phyloP scores from a whole-genome alignment of 2,113 vertebrate genomes.

The Ia io region DNA sequence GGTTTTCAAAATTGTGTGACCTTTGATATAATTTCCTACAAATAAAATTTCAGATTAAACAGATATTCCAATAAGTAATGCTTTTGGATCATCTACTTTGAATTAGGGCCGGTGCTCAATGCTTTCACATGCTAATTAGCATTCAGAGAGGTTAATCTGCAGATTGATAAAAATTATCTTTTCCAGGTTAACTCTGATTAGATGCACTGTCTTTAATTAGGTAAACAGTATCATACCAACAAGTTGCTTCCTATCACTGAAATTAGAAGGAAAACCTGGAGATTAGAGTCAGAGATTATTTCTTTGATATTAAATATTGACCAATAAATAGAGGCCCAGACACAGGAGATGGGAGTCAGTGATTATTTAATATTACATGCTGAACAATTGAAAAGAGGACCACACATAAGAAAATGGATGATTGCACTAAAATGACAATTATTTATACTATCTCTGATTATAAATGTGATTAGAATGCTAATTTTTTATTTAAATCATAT shows the following conservation, averaged over 20 bases:
- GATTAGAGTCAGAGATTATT: background rate
- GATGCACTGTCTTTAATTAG: background rate
- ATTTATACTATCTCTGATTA: background rate
- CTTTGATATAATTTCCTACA: background rate
- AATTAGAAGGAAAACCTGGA: background rate
- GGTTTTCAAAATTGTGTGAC: background rate
- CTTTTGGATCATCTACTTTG: background rate
- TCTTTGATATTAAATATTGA: constrained; percentile 40
- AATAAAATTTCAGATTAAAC: constrained; percentile 30
- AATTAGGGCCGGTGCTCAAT: background rate
- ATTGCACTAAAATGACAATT: background rate
- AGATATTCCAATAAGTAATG: background rate
- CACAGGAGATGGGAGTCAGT: background rate
- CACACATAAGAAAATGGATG: background rate
- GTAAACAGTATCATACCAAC: background rate
- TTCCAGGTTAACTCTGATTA: constrained; percentile 15
- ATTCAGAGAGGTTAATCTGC: background rate
- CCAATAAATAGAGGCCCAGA: background rate
- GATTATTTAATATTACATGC: constrained; percentile 1
- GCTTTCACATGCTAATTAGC: constrained; percentile 15
- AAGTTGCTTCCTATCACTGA: background rate
- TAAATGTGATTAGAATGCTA: background rate
- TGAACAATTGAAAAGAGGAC: background rate
- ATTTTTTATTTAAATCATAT: background rate
- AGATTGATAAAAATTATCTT: background rate